A percentile compares a stretch with the other conserved stretches of the same genome.
These are phyloP conservation scores for Zoanthus solanderi DNA, from an alignment of 92 coral and sea anemone genomes.

Conservation along the genomic window DNA sequence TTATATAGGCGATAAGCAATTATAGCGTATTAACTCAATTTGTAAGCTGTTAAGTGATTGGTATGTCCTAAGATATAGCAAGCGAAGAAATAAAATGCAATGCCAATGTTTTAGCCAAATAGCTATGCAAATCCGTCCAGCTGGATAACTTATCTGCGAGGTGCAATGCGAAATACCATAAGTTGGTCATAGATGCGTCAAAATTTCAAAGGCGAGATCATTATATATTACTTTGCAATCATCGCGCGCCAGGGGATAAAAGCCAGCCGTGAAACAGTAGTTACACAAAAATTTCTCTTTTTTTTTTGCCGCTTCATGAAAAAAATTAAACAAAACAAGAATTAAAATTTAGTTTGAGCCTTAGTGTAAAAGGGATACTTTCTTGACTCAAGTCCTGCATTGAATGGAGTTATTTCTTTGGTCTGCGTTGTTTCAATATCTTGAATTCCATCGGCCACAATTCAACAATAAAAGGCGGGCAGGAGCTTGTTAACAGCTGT, in stretches of 20 bases:
- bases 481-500: neutral
- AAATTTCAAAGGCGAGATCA: neutral
- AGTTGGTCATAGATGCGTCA: neutral
- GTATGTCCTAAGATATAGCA: too few relatives aligned
- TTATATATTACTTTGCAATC: neutral
- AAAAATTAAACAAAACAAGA: neutral
- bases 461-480: neutral
- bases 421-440: neutral
- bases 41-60: too few relatives aligned
- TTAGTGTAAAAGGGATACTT: neutral
- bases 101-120: neutral
- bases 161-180: neutral
- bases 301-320: neutral
- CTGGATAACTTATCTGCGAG: neutral
- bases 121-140: neutral
- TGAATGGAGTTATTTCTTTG: neutral
- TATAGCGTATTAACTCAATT: neutral
- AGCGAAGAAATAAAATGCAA: neutral
- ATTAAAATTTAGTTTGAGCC: neutral
- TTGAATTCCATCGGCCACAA: neutral
- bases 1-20: neutral
- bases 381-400: neutral
- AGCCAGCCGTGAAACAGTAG: neutral
- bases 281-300: neutral
- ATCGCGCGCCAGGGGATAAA: neutral